Percentiles rank a stretch among this genome's conserved stretches.
Evolutionary conservation across 2,113 vertebrate species (phyloP).

Genomic region (Lepisosteus oculatus): DNA sequence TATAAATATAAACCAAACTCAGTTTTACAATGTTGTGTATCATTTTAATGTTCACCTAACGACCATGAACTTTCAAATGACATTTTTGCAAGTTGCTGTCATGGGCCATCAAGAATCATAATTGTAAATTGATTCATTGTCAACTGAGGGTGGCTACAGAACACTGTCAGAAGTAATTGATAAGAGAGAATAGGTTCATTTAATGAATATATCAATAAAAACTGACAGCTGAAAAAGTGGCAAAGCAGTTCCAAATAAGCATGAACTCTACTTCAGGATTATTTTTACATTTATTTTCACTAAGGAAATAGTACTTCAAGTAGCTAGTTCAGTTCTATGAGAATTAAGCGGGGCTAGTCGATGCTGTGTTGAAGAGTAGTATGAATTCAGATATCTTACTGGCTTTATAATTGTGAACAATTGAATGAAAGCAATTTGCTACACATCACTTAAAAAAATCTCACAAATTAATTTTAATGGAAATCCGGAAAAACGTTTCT

Average conservation of each 20-base stretch:
- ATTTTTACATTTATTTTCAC: too few relatives aligned
- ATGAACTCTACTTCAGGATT: constrained; percentile 51
- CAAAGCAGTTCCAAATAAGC: constrained; percentile 66
- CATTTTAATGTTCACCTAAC: constrained; percentile 79
- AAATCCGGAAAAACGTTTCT: too few relatives aligned
- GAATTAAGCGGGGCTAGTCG: too few relatives aligned
- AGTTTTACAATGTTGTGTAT: constrained; percentile 60
- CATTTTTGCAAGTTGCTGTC: constrained; percentile 71
- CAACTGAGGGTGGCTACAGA: constrained; percentile 72
- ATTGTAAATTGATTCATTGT: constrained; percentile 80
- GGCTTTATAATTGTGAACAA: too few relatives aligned
- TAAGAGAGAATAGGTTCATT: constrained; percentile 67
- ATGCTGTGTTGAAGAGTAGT: too few relatives aligned
- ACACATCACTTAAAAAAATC: too few relatives aligned
- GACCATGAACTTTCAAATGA: constrained; percentile 38
- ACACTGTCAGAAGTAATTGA: constrained; percentile 74
- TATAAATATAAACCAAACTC: constrained; percentile 28
- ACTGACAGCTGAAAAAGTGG: constrained; percentile 72
- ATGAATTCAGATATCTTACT: too few relatives aligned
- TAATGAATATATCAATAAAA: constrained; percentile 82
- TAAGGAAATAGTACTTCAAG: too few relatives aligned
- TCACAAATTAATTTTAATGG: too few relatives aligned
- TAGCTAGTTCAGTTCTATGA: too few relatives aligned
- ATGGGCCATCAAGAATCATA: constrained; percentile 81
- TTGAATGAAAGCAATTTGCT: too few relatives aligned